A percentile compares a stretch with the other conserved stretches of the same genome.
Conservation (phyloP, 2,888 invertebrate genomes). For the Sminthurinus aureus region DNA sequence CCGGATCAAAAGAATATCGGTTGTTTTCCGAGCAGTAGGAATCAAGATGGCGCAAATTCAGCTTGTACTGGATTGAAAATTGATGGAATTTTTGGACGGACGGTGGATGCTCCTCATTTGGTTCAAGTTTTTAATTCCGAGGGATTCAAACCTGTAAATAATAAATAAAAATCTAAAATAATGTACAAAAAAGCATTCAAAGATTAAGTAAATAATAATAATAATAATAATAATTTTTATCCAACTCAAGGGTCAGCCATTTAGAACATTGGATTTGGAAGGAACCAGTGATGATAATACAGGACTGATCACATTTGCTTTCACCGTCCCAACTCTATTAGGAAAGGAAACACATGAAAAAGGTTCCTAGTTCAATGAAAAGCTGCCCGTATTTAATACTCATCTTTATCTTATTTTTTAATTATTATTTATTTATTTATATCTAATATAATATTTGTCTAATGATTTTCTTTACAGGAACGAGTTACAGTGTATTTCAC, state of each 20-base stretch:
- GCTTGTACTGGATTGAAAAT: constrained; percentile 18
- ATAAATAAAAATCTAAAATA: constrained; percentile 1
- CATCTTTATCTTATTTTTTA: no score
- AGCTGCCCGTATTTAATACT: no score
- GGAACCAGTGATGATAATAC: not conserved
- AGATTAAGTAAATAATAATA: no score
- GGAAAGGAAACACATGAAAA: constrained; percentile 7
- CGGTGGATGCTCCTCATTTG: not conserved
- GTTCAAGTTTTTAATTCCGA: not conserved
- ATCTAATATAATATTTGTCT: not conserved
- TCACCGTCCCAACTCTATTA: constrained; percentile 31
- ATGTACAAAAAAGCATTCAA: not conserved
- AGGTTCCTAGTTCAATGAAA: no score
- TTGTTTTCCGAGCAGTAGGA: constrained; percentile 26
- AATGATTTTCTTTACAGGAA: not conserved
- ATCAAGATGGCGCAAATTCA: constrained; percentile 1
- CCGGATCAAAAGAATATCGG: constrained; percentile 40
- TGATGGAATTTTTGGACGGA: not conserved
- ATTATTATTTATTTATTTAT: not conserved
- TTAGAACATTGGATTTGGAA: constrained; percentile 27
- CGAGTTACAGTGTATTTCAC: constrained; percentile 28
- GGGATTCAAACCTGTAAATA: constrained; percentile 2
- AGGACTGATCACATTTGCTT: constrained; percentile 18
- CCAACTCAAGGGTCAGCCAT: constrained; percentile 30
- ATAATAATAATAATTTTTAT: no score